Percentiles rank a stretch among this genome's conserved stretches.
Conservation (phyloP, 2,113 vertebrate genomes). For the Chauna torquata region DNA sequence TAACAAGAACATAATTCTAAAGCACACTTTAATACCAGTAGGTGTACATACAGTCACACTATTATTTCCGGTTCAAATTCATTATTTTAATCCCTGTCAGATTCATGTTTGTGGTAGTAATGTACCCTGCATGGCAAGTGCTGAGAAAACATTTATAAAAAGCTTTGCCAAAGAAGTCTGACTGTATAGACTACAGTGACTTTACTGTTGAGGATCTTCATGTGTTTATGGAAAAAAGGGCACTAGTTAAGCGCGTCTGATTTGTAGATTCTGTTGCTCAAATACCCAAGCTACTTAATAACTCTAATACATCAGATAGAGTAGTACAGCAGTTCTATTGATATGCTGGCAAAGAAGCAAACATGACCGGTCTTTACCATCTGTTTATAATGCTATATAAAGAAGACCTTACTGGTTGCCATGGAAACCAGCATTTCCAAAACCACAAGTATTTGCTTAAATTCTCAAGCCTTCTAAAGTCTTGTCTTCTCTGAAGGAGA, state of each 20-base stretch:
- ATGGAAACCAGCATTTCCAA: slow-evolving; percentile 81
- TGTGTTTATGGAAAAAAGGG: slow-evolving; percentile 64
- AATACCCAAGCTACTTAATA: slow-evolving; percentile 75
- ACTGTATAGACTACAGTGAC: slow-evolving; percentile 70
- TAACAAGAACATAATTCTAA: neutral
- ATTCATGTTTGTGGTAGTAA: slow-evolving; percentile 74
- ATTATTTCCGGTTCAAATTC: slow-evolving; percentile 47
- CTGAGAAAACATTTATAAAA: slow-evolving; percentile 78
- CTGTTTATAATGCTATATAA: slow-evolving; percentile 88
- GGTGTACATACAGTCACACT: slow-evolving; percentile 5
- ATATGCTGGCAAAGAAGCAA: slow-evolving; percentile 82
- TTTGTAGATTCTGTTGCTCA: slow-evolving; percentile 69
- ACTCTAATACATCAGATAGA: slow-evolving; percentile 60
- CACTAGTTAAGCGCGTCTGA: slow-evolving; percentile 63
- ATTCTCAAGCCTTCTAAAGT: slow-evolving; percentile 76
- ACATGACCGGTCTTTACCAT: slow-evolving; percentile 84
- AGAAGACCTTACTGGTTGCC: slow-evolving; percentile 80
- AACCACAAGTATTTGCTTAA: slow-evolving; percentile 81
- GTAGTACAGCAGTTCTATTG: slow-evolving; percentile 76
- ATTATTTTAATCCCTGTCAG: slow-evolving; percentile 64
- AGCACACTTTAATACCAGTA: neutral
- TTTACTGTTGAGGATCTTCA: slow-evolving; percentile 72
- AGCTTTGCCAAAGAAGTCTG: slow-evolving; percentile 72
- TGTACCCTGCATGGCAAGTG: slow-evolving; percentile 71
- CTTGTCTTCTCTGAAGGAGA: slow-evolving; percentile 60